These are phyloP conservation scores for Peromyscus polionotus DNA, from an alignment of 2,113 vertebrate genomes.

Conservation along the genomic window DNA sequence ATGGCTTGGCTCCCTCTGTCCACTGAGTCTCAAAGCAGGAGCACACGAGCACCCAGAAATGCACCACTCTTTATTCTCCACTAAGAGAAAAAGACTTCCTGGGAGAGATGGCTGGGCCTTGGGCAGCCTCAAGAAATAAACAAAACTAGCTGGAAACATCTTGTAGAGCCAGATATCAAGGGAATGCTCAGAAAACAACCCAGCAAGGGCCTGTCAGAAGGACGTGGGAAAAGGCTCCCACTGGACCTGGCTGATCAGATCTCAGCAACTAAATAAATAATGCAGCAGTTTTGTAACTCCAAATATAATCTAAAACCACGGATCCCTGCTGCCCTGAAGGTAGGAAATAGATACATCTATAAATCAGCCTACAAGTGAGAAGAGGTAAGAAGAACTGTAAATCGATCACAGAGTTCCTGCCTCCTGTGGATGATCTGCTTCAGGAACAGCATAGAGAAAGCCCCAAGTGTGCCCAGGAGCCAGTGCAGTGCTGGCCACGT, in stretches of 20 bases:
- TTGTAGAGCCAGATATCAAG: not conserved
- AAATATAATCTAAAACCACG: not conserved
- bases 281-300: not conserved
- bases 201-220: not conserved
- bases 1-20: not conserved
- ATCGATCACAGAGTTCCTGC: not conserved
- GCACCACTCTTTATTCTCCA: not conserved
- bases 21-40: not conserved
- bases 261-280: constrained; percentile 4
- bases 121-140: not conserved
- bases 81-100: not conserved
- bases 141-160: not conserved
- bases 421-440: not conserved
- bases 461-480: not conserved
- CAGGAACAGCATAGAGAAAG: not conserved
- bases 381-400: not conserved
- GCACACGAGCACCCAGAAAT: not conserved
- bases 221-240: not conserved
- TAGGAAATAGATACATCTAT: not conserved
- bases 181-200: not conserved
- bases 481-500: no score
- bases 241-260: not conserved
- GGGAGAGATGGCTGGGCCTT: not conserved
- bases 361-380: not conserved
- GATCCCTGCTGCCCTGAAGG: not conserved